Conservation (phyloP, 2,888 invertebrate genomes). For the Dascillus cervinus region DNA sequence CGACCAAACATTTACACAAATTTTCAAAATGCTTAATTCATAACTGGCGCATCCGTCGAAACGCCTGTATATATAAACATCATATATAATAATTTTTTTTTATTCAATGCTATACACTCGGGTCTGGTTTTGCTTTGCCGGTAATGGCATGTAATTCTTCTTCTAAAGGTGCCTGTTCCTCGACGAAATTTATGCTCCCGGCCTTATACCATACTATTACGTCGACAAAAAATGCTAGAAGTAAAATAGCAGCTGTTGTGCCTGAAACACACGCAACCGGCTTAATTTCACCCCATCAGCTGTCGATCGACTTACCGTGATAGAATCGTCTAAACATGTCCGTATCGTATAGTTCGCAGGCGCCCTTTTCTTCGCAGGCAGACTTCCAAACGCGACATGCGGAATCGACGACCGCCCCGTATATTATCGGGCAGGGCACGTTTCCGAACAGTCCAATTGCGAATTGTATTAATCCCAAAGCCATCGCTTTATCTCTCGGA, state of each 20-base stretch:
- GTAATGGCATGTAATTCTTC: constrained; percentile 43
- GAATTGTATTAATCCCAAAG: constrained; percentile 86
- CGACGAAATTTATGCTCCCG: constrained; percentile 64
- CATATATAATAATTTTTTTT: no score
- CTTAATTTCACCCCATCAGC: no score
- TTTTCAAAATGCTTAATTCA: no score
- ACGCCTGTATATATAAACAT: no score
- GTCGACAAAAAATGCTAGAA: constrained; percentile 83
- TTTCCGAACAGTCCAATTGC: constrained; percentile 90
- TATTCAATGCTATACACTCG: constrained; percentile 12
- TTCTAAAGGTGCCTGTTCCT: constrained; percentile 47
- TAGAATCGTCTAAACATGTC: constrained; percentile 77
- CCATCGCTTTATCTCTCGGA: constrained; percentile 90
- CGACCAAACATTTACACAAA: no score
- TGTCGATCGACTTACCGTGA: constrained; percentile 66
- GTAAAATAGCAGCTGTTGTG: constrained; percentile 76
- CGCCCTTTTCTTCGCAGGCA: constrained; percentile 72
- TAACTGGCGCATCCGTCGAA: no score
- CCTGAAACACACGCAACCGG: constrained; percentile 59
- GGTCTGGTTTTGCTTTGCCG: constrained; percentile 34
- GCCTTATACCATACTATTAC: constrained; percentile 85
- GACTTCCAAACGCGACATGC: constrained; percentile 83
- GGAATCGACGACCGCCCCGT: constrained; percentile 87
- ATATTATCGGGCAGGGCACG: constrained; percentile 91
- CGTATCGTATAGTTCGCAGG: constrained; percentile 83